Evolutionary conservation across 2,797 vertebrate species (phyloP).

Genomic region (Distichodus sexfasciatus): DNA sequence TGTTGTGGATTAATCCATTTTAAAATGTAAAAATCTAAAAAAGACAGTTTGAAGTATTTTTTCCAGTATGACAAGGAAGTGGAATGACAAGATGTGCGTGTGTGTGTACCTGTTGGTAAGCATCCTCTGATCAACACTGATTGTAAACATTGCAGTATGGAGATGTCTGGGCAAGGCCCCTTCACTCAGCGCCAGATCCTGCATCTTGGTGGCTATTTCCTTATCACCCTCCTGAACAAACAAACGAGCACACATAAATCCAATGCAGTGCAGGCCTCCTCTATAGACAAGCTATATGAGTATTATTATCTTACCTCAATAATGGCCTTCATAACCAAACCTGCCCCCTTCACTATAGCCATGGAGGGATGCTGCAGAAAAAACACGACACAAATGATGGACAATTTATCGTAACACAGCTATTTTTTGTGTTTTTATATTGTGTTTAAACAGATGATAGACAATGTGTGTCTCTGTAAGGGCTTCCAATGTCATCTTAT

Average conservation of each 20-base stretch:
- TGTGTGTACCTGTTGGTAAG: conserved; percentile 90
- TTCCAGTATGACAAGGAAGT: neutral
- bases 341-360: conserved; percentile 98
- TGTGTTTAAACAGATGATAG: too few species aligned
- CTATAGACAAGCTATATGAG: neutral
- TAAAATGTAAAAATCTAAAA: too few species aligned
- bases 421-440: too few species aligned
- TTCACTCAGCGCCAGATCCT: conserved; percentile 96
- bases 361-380: conserved; percentile 92
- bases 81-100: neutral
- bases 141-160: conserved; percentile 95
- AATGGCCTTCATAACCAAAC: conserved; percentile 98
- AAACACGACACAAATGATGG: too few species aligned
- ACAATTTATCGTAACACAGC: too few species aligned
- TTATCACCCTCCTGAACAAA: conserved; percentile 91
- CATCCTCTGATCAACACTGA: conserved; percentile 97
- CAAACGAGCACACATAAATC: neutral
- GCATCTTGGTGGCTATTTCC: conserved; percentile 98
- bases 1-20: too few species aligned
- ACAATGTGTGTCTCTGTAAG: too few species aligned
- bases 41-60: too few species aligned
- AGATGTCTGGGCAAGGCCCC: conserved; percentile 95
- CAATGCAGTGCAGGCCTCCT: neutral
- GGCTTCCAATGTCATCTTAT: too few species aligned
- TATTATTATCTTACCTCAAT: conserved; percentile 84